Conservation (phyloP, 2,888 invertebrate genomes). For the Thumatha senex region DNA sequence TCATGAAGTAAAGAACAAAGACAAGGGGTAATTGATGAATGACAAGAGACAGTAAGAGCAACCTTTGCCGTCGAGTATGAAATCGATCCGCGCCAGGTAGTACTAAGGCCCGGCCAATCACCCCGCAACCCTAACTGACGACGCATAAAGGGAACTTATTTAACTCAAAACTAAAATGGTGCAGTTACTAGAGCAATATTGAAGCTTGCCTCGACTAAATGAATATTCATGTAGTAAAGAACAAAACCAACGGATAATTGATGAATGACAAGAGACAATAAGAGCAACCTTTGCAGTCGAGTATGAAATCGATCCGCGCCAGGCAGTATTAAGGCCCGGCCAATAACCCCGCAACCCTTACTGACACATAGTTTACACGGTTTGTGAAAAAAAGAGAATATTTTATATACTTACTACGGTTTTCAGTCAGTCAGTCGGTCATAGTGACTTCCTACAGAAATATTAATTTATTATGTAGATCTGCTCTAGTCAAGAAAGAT, state of each 20-base stretch:
- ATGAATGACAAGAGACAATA: conserved; percentile 61
- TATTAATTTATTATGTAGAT: background rate
- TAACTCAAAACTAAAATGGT: too few species aligned
- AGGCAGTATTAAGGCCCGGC: conserved; percentile 64
- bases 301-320: conserved; percentile 68
- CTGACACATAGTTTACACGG: conserved; percentile 44
- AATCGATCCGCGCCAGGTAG: conserved; percentile 72
- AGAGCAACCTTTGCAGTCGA: conserved; percentile 42
- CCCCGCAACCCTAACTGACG: conserved; percentile 54
- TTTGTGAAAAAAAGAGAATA: conserved; percentile 9
- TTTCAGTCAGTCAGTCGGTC: too few species aligned
- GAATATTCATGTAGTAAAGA: conserved; percentile 31
- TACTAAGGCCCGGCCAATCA: conserved; percentile 71
- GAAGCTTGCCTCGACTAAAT: background rate
- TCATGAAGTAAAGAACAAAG: conserved; percentile 31
- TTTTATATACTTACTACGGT: conserved; percentile 7
- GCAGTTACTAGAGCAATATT: background rate
- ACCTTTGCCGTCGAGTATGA: conserved; percentile 38
- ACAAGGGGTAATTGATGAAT: conserved; percentile 47
- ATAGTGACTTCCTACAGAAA: background rate
- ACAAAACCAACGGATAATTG: conserved; percentile 37
- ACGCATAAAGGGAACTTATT: background rate
- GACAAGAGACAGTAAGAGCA: conserved; percentile 57
- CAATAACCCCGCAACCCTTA: conserved; percentile 66
- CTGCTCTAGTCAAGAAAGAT: background rate